Evolutionary conservation across 1,140 invertebrate genomes (phyloP).

Genomic region (Bombus haemorrhoidalis): DNA sequence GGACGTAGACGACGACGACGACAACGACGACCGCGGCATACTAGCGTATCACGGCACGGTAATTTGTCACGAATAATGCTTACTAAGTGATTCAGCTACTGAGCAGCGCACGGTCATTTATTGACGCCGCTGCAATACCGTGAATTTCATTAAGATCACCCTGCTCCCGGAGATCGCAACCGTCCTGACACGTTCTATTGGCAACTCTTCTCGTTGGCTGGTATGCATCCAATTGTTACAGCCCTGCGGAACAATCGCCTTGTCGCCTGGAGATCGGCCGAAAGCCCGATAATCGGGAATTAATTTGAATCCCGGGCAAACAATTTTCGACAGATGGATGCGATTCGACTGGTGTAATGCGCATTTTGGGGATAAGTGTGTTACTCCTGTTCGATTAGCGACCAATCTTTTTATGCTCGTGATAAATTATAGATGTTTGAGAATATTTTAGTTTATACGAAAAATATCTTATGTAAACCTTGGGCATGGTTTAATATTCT

Average conservation of each 20-base stretch:
- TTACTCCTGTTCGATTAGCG: neutral
- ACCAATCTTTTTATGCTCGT: neutral
- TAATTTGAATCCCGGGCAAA: slow-evolving; percentile 2
- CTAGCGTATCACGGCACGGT: slow-evolving; percentile 77
- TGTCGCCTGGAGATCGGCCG: neutral
- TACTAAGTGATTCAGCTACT: slow-evolving; percentile 80
- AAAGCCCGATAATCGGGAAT: slow-evolving; percentile 6
- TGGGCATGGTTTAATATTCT: neutral
- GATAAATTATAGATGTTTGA: neutral
- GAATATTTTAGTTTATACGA: neutral
- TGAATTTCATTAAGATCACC: slow-evolving; percentile 79
- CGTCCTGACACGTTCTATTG: slow-evolving; percentile 26
- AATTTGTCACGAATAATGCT: slow-evolving; percentile 81
- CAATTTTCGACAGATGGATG: neutral
- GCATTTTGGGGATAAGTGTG: neutral
- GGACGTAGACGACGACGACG: no score
- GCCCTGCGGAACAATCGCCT: neutral
- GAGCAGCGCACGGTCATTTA: slow-evolving; percentile 74
- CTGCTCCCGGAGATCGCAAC: slow-evolving; percentile 25
- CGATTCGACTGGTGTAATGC: neutral
- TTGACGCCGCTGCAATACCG: slow-evolving; percentile 77
- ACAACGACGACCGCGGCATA: slow-evolving; percentile 71
- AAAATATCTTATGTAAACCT: neutral
- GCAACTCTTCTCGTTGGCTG: slow-evolving; percentile 26
- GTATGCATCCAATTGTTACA: slow-evolving; percentile 29